Conservation (phyloP, 2,113 vertebrate genomes). For the Paradisaea rubra region DNA sequence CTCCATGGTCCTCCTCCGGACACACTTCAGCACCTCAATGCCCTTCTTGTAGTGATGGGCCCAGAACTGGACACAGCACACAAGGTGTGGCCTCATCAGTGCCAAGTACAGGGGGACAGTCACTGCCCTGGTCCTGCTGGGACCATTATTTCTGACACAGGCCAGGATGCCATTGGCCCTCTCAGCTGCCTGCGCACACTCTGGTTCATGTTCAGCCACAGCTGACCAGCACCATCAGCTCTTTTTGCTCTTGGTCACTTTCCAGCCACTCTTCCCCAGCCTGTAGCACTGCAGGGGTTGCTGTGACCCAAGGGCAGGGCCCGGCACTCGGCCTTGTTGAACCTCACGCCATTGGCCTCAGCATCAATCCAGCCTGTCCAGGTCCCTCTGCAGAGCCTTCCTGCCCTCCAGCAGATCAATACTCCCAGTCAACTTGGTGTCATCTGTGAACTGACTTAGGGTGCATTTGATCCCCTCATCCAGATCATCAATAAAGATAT, state of each 20-base stretch:
- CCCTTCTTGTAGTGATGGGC: background rate
- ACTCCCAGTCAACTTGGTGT: background rate
- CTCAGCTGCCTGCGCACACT: background rate
- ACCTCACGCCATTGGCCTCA: accelerated
- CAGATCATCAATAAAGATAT: background rate
- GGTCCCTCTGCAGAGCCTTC: background rate
- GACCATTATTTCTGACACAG: background rate
- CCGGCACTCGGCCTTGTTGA: too few relatives aligned
- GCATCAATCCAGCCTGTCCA: background rate
- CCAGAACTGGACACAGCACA: background rate
- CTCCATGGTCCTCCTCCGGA: background rate
- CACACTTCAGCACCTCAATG: background rate
- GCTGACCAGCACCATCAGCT: accelerated
- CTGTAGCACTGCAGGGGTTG: background rate
- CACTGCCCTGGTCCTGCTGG: background rate
- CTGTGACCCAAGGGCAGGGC: background rate
- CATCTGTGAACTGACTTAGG: background rate
- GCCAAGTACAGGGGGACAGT: accelerated
- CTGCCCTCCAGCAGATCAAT: background rate
- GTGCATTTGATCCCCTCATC: background rate
- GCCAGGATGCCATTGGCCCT: background rate
- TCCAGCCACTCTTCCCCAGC: background rate
- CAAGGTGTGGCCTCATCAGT: background rate
- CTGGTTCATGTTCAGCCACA: background rate
- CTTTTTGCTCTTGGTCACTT: background rate